Conservation (phyloP, 1,140 invertebrate genomes). For the Plectrocnemia conspersa region DNA sequence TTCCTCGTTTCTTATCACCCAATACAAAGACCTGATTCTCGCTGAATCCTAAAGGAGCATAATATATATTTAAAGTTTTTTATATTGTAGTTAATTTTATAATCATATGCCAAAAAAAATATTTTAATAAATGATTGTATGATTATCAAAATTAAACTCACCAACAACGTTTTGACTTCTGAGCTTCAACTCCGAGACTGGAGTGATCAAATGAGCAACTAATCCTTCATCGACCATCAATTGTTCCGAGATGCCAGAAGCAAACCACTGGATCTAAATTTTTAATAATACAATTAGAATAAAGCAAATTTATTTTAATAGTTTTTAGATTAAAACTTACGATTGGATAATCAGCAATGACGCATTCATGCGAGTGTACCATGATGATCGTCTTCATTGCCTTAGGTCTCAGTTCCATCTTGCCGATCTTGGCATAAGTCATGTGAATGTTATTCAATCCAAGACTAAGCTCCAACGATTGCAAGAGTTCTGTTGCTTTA, state of each 20-base stretch:
- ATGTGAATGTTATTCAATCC: conserved; percentile 39
- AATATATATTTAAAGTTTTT: conserved; percentile 13
- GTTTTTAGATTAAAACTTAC: conserved; percentile 37
- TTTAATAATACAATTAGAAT: not conserved
- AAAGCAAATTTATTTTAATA: not conserved
- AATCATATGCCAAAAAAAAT: not conserved
- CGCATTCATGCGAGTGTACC: conserved; percentile 40
- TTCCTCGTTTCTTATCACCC: conserved; percentile 43
- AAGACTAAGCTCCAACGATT: conserved; percentile 34
- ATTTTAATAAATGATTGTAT: not conserved
- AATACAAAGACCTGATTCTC: conserved; percentile 40
- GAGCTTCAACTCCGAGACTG: conserved; percentile 36
- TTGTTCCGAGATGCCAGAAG: conserved; percentile 26
- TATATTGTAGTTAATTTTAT: not conserved
- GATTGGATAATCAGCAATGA: conserved; percentile 32
- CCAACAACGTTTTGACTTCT: conserved; percentile 43
- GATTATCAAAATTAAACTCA: conserved; percentile 32
- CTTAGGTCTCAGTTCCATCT: conserved; percentile 42
- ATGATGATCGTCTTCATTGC: conserved; percentile 45
- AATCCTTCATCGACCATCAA: conserved; percentile 39
- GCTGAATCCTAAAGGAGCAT: conserved; percentile 39
- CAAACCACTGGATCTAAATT: conserved; percentile 36
- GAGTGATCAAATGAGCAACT: conserved; percentile 39
- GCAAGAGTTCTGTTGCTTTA: conserved; percentile 32
- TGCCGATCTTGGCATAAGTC: conserved; percentile 37